Evolutionary conservation across 1,140 invertebrate species (phyloP), one percentile per base, ranked within the genome.

Genomic region (Hylyphantes graminicola): DNA sequence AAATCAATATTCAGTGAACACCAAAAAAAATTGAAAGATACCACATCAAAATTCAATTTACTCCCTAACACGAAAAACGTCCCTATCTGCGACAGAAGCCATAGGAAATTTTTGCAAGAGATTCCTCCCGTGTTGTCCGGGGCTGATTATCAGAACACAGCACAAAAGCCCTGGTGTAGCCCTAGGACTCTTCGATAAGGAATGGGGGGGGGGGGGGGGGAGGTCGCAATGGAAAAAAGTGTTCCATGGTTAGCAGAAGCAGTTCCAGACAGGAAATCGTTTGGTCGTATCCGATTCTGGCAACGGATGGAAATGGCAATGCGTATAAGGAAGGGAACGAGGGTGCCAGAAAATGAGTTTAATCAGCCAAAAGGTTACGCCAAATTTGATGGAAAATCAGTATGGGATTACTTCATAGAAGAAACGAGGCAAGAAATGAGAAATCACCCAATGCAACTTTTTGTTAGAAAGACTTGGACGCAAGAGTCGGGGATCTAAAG

Each of bases 201-300:
- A 35, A 35, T 35, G 35, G 35, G 35, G n/a, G n/a, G 68, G 50
- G 55, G 35, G n/a, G n/a, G 55, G n/a, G 54, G 8, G n/a, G 35
- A 57, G 48, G 55, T 54, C 63, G 57, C 10, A 50, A 35, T 35
- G 35, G 35, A 35, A 35, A 35, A n/a, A 35, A 35, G 35, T 2
- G 35, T 57, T 50, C 13, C 68, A 13, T 61, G n/a, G 51, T 17
- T 48, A 72, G 79, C 57, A 68, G 64, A 76, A 75, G 72, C 68
- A 59, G 57, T 83, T 83, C 80, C 80, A 74, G 35, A 72, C 68
- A 73, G 80, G 80, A 83, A 83, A 83, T 83, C 80, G 53, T 67
- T 72, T 17, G 70, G 51, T 75, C 80, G 80, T 83, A 83, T 83
- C 80, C 80, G 80, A 81, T 35, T 50, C 19, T 59, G 13, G 57